A percentile compares a stretch with the other conserved stretches of the same genome.
phyloP scores from a whole-genome alignment of 2,888 invertebrate species.

The Protonemura montana region DNA sequence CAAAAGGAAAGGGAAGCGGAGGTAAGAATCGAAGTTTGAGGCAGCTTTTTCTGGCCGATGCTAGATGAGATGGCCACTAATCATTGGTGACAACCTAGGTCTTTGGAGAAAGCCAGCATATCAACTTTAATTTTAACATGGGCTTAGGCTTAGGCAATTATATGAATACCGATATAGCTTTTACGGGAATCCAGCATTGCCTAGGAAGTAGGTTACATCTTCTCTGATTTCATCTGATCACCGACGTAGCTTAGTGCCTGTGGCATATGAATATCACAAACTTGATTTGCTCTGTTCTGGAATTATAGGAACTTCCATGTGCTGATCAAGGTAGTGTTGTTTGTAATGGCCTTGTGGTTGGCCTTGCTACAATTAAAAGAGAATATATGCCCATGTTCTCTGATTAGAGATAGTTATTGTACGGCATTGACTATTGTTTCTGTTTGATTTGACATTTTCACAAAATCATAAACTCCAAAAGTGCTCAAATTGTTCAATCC shows the following conservation, averaged over 20 bases:
- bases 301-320: background rate
- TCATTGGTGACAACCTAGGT: background rate
- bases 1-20: conserved; percentile 7
- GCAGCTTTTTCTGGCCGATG: background rate
- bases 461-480: too few species aligned
- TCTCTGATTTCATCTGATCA: background rate
- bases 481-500: too few species aligned
- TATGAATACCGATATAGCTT: background rate
- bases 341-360: background rate
- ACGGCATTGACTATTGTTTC: too few species aligned
- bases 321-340: background rate
- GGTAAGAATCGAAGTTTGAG: background rate
- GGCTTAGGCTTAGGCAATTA: background rate
- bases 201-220: background rate
- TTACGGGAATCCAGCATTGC: background rate
- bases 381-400: background rate
- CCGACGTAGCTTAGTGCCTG: background rate
- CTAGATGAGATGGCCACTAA: background rate
- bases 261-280: background rate
- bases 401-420: background rate
- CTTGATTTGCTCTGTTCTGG: background rate
- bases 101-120: background rate
- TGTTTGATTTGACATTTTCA: too few species aligned
- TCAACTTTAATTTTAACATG: background rate
- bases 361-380: background rate